phyloP scores from a whole-genome alignment of 2,113 vertebrate genomes.

The Rhea americana region DNA sequence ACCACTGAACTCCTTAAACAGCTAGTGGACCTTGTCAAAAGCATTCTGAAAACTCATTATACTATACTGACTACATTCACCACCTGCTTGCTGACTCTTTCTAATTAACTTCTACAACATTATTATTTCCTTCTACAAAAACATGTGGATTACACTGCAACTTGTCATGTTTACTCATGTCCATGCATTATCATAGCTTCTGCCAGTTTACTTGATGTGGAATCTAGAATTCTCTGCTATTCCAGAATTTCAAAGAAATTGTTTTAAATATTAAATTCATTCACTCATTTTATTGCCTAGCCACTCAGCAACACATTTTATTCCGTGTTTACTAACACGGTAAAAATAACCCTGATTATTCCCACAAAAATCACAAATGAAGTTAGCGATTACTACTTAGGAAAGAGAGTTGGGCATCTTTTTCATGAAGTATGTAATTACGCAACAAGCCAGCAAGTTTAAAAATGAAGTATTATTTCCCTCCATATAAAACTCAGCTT shows the following conservation, averaged over 20 bases:
- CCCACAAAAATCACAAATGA: background rate
- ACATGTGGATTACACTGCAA: background rate
- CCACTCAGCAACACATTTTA: background rate
- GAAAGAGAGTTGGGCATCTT: background rate
- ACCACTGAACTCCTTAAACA: background rate
- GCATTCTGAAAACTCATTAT: background rate
- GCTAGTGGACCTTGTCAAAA: background rate
- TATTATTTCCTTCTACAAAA: background rate
- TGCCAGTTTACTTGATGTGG: background rate
- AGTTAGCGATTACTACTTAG: background rate
- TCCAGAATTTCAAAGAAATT: background rate
- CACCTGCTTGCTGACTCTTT: background rate
- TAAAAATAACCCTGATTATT: background rate
- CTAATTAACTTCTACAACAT: background rate
- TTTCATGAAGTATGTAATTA: background rate
- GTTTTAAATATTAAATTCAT: background rate
- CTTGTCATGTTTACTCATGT: background rate
- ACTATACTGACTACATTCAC: fast-evolving
- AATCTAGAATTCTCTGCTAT: background rate
- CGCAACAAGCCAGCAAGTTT: background rate
- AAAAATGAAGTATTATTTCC: background rate
- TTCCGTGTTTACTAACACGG: background rate
- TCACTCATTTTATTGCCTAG: background rate
- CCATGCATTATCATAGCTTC: background rate
- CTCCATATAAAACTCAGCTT: background rate